Evolutionary conservation across 2,888 invertebrate species (phyloP).

Genomic region (Chirona hameri): DNA sequence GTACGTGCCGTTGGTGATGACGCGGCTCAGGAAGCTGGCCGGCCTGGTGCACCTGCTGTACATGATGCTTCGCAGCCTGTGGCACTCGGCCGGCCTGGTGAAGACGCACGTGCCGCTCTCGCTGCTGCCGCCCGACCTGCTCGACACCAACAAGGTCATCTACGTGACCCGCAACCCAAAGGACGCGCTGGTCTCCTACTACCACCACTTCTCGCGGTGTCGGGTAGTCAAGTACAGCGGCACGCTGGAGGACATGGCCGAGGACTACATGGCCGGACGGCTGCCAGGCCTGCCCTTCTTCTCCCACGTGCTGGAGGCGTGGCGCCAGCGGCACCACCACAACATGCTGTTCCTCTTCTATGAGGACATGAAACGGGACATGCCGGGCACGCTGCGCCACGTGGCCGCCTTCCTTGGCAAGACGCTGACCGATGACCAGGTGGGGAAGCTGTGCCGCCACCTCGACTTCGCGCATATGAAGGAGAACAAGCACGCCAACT

Average conservation of each 20-base stretch:
- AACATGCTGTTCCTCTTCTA: slow-evolving; percentile 47
- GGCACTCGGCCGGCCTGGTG: not conserved
- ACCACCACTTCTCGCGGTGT: slow-evolving; percentile 42
- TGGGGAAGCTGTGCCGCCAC: slow-evolving; percentile 33
- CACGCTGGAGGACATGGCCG: slow-evolving; percentile 46
- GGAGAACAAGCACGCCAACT: slow-evolving; percentile 36
- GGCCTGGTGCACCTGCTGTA: not conserved
- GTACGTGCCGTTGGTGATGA: not conserved
- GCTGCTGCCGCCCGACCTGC: slow-evolving; percentile 11
- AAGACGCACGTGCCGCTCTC: slow-evolving; percentile 26
- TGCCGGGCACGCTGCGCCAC: slow-evolving; percentile 36
- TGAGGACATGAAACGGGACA: slow-evolving; percentile 47
- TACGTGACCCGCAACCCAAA: slow-evolving; percentile 51
- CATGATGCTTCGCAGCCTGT: not conserved
- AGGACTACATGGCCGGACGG: slow-evolving; percentile 47
- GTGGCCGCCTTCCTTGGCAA: slow-evolving; percentile 41
- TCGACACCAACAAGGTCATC: slow-evolving; percentile 41
- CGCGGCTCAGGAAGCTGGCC: not conserved
- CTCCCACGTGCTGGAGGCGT: slow-evolving; percentile 46
- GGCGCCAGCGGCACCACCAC: slow-evolving; percentile 43
- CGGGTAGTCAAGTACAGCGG: not conserved
- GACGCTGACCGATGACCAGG: slow-evolving; percentile 32
- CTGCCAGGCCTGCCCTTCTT: slow-evolving; percentile 48
- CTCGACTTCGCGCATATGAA: slow-evolving; percentile 36
- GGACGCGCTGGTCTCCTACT: slow-evolving; percentile 50